These are phyloP conservation scores for Apocrypta bakeri DNA, from an alignment of 1,140 invertebrate species.

Conservation along the genomic window DNA sequence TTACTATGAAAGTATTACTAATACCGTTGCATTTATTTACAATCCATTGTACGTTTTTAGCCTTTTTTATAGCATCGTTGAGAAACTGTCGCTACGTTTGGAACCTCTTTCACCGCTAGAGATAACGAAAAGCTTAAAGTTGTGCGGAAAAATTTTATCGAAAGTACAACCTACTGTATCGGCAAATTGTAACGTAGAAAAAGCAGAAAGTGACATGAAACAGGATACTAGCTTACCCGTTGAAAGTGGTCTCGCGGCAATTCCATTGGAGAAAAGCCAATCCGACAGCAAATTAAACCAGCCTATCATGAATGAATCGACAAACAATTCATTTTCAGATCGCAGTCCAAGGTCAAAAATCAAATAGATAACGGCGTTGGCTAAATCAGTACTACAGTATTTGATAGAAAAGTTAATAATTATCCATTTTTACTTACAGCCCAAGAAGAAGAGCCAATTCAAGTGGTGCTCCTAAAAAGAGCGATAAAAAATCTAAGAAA, in stretches of 20 bases:
- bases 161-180: slow-evolving; percentile 82
- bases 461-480: slow-evolving; percentile 66
- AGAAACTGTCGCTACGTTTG: slow-evolving; percentile 77
- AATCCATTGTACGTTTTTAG: slow-evolving; percentile 37
- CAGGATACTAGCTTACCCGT: slow-evolving; percentile 47
- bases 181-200: slow-evolving; percentile 57
- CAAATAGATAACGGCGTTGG: no score
- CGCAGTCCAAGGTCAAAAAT: slow-evolving; percentile 59
- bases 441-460: slow-evolving; percentile 70
- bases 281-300: slow-evolving; percentile 80
- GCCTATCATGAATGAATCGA: slow-evolving; percentile 58
- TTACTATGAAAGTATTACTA: no score
- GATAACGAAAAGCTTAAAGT: slow-evolving; percentile 78
- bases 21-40: no score
- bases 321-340: slow-evolving; percentile 57
- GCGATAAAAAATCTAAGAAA: slow-evolving; percentile 70
- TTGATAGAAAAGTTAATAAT: not conserved
- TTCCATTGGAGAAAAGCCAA: slow-evolving; percentile 79
- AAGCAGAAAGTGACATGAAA: slow-evolving; percentile 53
- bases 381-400: not conserved
- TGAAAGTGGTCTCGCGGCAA: slow-evolving; percentile 62
- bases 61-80: slow-evolving; percentile 79
- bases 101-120: slow-evolving; percentile 78
- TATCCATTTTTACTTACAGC: slow-evolving; percentile 50
- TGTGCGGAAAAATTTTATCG: slow-evolving; percentile 85